Base-by-base conservation (phyloP, 2,113 vertebrate species). In the Tupaia chinensis region DNA sequence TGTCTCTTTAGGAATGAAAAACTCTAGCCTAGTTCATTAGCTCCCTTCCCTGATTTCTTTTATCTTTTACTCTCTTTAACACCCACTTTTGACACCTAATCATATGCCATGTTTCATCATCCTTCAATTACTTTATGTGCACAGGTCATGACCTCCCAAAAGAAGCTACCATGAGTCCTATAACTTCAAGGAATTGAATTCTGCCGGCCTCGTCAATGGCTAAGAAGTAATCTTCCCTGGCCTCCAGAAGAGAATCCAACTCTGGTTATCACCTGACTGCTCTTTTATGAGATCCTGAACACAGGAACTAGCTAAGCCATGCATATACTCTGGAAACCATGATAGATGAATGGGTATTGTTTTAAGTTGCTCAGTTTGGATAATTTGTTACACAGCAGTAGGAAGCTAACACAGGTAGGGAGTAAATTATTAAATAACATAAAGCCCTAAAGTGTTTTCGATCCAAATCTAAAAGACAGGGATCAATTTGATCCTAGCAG, bases 1-100 rank as follows among this genome's bases (percentile, higher is more conserved):
- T 87, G 72, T 81, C 77, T 85, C 88, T 78, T 85, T 95, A 85
- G 77, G 90, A 95, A 92, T 66, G 63, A 78, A 76, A 96, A 82
- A 78, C 56, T n/a, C 56, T 14, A 61, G 29, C 29, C 73, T 53
- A 32, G 14, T 79, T 93, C 70, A 78, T 79, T 68, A 27, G 56
- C 80, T 32, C 34, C 82, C 73, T 85, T 77, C 86, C 79, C 87
- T 58, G 68, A 81, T 69, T 85, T 78, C 72, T 78, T 86, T 86
- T 80, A 34, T 89, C 86, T 68, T n/a, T 89, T 32, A 81, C 5
- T 88, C 68, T 65, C 34, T 22, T 73, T 88, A 93, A 76, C 87
- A 84, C 82, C 76, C 56, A 60, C 63, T 89, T 74, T 83, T 73
- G 72, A 94, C 87, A 73, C 61, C 56, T 89, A 80, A 69, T 85